Percentiles rank a stretch among this genome's conserved stretches.
These are phyloP conservation scores for Sebastes aleutianus DNA, from an alignment of 2,797 vertebrate species.

Conservation along the genomic window DNA sequence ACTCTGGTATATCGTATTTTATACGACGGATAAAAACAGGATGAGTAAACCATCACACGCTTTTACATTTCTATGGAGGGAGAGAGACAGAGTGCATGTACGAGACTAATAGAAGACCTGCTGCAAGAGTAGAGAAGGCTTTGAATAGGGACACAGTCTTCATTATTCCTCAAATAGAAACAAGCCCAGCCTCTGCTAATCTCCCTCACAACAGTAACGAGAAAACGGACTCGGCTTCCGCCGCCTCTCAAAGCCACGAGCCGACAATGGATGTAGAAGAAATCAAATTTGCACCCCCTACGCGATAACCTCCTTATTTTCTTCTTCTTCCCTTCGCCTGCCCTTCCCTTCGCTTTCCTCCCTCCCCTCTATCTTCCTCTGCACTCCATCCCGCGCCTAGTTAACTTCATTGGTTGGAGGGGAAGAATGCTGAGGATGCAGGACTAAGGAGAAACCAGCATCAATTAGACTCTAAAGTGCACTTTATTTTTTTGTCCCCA, in stretches of 20 bases:
- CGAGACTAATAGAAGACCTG: constrained; percentile 15
- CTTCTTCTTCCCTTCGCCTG: constrained; percentile 19
- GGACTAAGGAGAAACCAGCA: constrained; percentile 61
- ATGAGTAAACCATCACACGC: background rate
- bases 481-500: constrained; percentile 72
- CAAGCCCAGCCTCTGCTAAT: constrained; percentile 69
- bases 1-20: background rate
- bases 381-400: constrained; percentile 46
- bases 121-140: constrained; percentile 37
- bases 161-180: constrained; percentile 79
- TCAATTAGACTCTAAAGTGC: constrained; percentile 81
- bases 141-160: constrained; percentile 60
- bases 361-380: constrained; percentile 16
- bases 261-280: constrained; percentile 70
- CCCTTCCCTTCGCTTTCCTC: background rate
- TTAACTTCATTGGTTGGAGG: constrained; percentile 66
- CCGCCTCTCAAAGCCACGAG: constrained; percentile 58
- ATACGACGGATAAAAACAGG: background rate
- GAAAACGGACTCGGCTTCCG: constrained; percentile 65
- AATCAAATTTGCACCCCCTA: constrained; percentile 68
- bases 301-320: constrained; percentile 57
- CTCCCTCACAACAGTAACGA: constrained; percentile 60
- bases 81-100: background rate
- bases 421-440: constrained; percentile 78
- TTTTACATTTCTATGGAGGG: constrained; percentile 20